These are phyloP conservation scores for Bhutanitis thaidina DNA, from an alignment of 2,888 invertebrate species.

Conservation along the genomic window DNA sequence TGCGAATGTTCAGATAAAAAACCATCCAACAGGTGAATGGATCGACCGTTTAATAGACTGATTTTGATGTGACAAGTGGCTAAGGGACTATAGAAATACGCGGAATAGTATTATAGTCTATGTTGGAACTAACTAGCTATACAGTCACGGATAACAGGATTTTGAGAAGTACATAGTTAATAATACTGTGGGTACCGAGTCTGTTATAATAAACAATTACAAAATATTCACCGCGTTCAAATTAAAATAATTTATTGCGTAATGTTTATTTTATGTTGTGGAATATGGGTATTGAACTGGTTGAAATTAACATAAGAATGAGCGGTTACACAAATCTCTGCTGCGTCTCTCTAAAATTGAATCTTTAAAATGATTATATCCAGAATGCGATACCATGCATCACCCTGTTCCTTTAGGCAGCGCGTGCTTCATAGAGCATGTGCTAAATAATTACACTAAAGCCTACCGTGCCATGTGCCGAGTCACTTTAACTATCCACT, in stretches of 20 bases:
- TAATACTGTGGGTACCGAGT: no score
- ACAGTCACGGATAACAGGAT: not conserved
- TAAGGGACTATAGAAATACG: conserved; percentile 21
- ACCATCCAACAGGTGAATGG: conserved; percentile 42
- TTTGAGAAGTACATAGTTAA: no score
- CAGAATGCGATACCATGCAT: no score
- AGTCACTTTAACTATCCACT: conserved; percentile 27
- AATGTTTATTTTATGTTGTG: no score
- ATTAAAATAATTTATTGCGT: no score
- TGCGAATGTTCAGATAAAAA: conserved; percentile 24
- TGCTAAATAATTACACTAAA: conserved; percentile 47
- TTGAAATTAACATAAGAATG: no score
- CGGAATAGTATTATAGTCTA: conserved; percentile 15
- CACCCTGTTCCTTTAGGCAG: conserved; percentile 26
- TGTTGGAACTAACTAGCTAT: not conserved
- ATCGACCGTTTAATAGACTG: conserved; percentile 48
- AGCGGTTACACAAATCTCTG: no score
- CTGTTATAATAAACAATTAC: no score
- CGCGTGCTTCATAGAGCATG: conserved; percentile 47
- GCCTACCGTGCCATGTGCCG: conserved; percentile 45
- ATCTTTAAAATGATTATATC: no score
- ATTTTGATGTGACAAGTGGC: conserved; percentile 50
- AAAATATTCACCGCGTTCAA: no score
- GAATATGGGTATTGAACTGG: no score
- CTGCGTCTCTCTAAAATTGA: no score